A percentile compares a stretch with the other conserved stretches of the same genome.
phyloP scores from a whole-genome alignment of 1,140 invertebrate species.

The Stegodyphus dumicola region DNA sequence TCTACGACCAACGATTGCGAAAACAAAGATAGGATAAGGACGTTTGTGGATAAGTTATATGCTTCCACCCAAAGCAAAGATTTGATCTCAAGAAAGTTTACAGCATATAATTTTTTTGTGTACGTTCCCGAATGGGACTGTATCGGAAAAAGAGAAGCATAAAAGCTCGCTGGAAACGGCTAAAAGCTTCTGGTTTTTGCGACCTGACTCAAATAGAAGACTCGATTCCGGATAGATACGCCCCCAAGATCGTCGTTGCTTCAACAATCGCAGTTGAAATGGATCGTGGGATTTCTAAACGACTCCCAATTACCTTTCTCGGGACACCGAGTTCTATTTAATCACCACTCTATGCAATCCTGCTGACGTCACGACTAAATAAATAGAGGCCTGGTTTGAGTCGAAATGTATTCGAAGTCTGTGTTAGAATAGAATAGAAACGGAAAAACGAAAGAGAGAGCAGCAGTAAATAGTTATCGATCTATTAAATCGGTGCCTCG shows the following conservation, averaged over 20 bases:
- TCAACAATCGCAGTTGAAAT: constrained; percentile 6
- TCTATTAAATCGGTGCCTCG: too few relatives aligned
- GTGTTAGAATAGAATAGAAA: too few relatives aligned
- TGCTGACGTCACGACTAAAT: constrained; percentile 12
- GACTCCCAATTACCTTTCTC: background rate
- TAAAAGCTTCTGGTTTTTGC: constrained; percentile 9
- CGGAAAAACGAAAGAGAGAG: too few relatives aligned
- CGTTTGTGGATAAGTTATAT: too few relatives aligned
- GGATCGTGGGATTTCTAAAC: constrained; percentile 33
- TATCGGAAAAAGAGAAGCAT: background rate
- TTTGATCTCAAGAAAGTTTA: too few relatives aligned
- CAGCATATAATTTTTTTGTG: too few relatives aligned
- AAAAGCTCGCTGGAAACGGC: constrained; percentile 3
- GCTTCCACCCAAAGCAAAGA: too few relatives aligned
- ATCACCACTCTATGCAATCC: background rate
- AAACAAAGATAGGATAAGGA: too few relatives aligned
- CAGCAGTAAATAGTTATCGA: too few relatives aligned
- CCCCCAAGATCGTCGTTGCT: constrained; percentile 7
- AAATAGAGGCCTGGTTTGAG: background rate
- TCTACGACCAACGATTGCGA: too few relatives aligned
- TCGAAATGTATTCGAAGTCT: background rate
- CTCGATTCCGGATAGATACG: background rate
- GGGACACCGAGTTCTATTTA: background rate
- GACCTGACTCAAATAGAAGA: constrained; percentile 31
- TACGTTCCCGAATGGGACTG: too few relatives aligned